A percentile compares a stretch with the other conserved stretches of the same genome.
These are phyloP conservation scores for Trematomus bernacchii DNA, from an alignment of 2,797 vertebrate species.

Conservation along the genomic window DNA sequence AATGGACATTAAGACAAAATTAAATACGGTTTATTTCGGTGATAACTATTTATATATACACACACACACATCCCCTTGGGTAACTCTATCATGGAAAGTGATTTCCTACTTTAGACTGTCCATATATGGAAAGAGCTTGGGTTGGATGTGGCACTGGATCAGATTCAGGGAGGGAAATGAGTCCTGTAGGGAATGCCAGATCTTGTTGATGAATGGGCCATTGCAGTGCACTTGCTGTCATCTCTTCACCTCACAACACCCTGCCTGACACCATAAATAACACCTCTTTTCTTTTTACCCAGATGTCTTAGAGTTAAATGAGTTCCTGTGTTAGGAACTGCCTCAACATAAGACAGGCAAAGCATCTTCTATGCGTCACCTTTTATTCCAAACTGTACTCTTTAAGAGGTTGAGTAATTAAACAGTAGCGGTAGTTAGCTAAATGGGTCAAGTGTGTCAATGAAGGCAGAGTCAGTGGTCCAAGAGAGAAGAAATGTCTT, in stretches of 20 bases:
- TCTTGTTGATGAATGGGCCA: conserved; percentile 56
- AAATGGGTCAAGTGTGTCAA: conserved; percentile 70
- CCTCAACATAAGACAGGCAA: background rate
- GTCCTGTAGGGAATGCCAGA: conserved; percentile 62
- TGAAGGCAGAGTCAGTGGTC: conserved; percentile 61
- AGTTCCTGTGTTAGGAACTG: background rate
- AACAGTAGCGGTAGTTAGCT: conserved; percentile 46
- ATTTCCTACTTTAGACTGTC: conserved; percentile 79
- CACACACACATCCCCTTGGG: conserved; percentile 43
- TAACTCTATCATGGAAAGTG: conserved; percentile 71
- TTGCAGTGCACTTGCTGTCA: conserved; percentile 47
- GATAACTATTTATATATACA: background rate
- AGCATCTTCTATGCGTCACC: background rate
- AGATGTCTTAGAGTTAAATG: conserved; percentile 19
- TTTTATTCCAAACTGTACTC: conserved; percentile 5
- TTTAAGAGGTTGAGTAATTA: conserved; percentile 3
- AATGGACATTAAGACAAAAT: too few species aligned
- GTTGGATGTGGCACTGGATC: conserved; percentile 72
- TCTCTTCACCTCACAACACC: conserved; percentile 55
- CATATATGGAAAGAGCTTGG: conserved; percentile 82
- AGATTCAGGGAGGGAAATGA: conserved; percentile 67
- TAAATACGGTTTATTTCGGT: too few species aligned
- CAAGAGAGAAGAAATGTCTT: conserved; percentile 76
- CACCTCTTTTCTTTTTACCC: conserved; percentile 14
- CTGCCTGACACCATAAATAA: conserved; percentile 28